phyloP scores from a whole-genome alignment of 2,113 vertebrate genomes.

The Coturnix japonica region DNA sequence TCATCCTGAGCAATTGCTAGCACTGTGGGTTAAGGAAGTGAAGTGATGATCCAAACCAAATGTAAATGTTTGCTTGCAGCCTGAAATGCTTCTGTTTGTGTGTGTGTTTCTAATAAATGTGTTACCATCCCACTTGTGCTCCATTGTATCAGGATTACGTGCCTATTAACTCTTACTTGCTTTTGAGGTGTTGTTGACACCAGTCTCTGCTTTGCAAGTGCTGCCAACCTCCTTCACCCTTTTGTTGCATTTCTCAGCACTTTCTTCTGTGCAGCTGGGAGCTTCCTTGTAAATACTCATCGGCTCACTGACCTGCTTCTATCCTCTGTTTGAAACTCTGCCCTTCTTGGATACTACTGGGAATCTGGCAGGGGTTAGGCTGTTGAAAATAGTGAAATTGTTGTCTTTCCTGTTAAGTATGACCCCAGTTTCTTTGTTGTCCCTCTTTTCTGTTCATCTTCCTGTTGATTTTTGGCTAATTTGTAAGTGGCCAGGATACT shows the following conservation, averaged over 20 bases:
- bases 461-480: not conserved
- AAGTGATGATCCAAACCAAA: not conserved
- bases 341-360: not conserved
- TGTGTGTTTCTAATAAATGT: not conserved
- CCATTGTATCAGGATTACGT: not conserved
- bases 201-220: not conserved
- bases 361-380: not conserved
- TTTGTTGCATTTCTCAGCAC: not conserved
- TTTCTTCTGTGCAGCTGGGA: not conserved
- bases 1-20: not conserved
- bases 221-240: not conserved
- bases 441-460: not conserved
- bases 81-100: not conserved
- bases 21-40: not conserved
- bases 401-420: not conserved
- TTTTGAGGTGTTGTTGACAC: not conserved
- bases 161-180: not conserved
- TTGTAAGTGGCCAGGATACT: not conserved
- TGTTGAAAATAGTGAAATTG: not conserved
- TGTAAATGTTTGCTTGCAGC: not conserved
- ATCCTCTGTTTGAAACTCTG: not conserved
- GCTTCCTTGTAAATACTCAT: not conserved
- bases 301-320: not conserved
- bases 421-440: not conserved
- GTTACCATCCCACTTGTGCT: not conserved